Conservation (phyloP, 37 sponge, comb jelly and placozoan species). For the Cliona cf. orientalis region DNA sequence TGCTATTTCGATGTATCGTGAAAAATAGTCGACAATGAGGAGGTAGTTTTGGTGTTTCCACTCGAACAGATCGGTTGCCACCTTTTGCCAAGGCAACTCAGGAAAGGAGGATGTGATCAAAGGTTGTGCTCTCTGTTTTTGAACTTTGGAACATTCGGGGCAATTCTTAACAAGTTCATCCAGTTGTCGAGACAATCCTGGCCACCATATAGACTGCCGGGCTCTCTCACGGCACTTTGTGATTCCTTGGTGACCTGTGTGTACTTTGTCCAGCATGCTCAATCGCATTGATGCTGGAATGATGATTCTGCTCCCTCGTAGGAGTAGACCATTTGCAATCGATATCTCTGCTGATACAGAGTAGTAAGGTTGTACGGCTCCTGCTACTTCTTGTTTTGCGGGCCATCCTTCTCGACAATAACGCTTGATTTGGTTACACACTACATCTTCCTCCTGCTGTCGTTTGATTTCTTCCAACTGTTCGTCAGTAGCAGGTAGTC, state of each 20-base stretch:
- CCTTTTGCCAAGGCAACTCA: conserved; percentile 59
- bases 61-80: conserved; percentile 62
- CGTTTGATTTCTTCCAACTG: neutral
- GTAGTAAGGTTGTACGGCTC: conserved; percentile 8
- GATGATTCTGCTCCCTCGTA: conserved; percentile 28
- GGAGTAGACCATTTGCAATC: conserved; percentile 4
- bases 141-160: conserved; percentile 12
- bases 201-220: conserved; percentile 42
- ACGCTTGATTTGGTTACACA: neutral
- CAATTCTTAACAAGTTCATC: conserved; percentile 29
- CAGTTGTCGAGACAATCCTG: conserved; percentile 31
- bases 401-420: conserved; percentile 25
- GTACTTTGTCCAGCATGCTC: conserved; percentile 10
- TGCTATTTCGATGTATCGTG: conserved; percentile 59
- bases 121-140: conserved; percentile 12
- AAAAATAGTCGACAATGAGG: conserved; percentile 63
- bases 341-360: conserved; percentile 14
- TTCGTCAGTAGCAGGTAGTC: no score
- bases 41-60: conserved; percentile 30
- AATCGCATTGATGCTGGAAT: conserved; percentile 4
- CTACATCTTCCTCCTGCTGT: conserved; percentile 1
- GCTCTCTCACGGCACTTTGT: conserved; percentile 39
- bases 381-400: neutral
- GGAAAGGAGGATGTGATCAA: conserved; percentile 36
- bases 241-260: conserved; percentile 36